These are phyloP conservation scores for Rhamnusium bicolor DNA, from an alignment of 2,888 invertebrate genomes.

Conservation along the genomic window DNA sequence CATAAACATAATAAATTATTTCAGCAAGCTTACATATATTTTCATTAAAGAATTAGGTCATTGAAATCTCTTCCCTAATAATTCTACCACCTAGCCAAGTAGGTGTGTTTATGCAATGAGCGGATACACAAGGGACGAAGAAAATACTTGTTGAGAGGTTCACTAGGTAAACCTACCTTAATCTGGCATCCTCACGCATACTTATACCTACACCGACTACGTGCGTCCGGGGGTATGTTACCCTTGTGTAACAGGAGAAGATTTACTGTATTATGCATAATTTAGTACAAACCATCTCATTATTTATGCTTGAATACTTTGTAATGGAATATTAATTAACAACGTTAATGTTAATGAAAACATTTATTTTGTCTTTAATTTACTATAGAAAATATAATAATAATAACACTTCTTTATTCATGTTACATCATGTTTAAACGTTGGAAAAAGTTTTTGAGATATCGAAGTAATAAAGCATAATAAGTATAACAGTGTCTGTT, in stretches of 20 bases:
- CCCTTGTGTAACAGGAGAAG: background rate
- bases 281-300: background rate
- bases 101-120: background rate
- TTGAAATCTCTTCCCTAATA: slow-evolving; percentile 1
- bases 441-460: too few relatives aligned
- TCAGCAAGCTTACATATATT: too few relatives aligned
- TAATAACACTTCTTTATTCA: too few relatives aligned
- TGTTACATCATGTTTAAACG: too few relatives aligned
- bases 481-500: too few relatives aligned
- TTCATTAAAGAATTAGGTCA: background rate
- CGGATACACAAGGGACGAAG: background rate
- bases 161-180: slow-evolving; percentile 33
- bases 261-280: background rate
- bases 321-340: background rate
- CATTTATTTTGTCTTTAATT: too few relatives aligned
- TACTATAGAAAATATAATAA: too few relatives aligned
- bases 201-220: slow-evolving; percentile 5
- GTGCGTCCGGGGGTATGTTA: slow-evolving; percentile 5
- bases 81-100: background rate
- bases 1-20: background rate
- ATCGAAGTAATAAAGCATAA: too few relatives aligned
- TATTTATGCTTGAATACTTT: background rate
- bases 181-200: slow-evolving; percentile 38
- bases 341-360: background rate
- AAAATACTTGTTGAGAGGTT: slow-evolving; percentile 29